Conservation (phyloP, 2,113 vertebrate species). For the Actenoides hombroni region DNA sequence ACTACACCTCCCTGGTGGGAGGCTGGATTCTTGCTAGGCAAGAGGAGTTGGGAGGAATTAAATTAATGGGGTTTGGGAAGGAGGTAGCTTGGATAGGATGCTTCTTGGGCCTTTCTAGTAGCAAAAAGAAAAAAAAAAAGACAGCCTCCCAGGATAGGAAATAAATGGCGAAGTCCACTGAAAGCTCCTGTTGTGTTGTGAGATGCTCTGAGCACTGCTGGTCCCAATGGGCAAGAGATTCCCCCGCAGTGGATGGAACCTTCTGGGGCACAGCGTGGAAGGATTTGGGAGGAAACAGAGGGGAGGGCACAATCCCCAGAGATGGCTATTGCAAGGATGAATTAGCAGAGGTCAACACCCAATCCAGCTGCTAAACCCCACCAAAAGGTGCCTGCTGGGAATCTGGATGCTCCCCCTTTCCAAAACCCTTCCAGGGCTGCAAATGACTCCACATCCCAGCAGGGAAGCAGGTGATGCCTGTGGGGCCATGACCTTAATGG, state of each 20-base stretch:
- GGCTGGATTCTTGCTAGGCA: not conserved
- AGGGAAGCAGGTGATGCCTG: fast-evolving
- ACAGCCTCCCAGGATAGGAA: not conserved
- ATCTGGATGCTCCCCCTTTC: not conserved
- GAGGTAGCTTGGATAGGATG: not conserved
- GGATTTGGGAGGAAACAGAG: not conserved
- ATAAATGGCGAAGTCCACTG: not conserved
- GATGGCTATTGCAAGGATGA: not conserved
- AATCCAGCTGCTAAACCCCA: not conserved
- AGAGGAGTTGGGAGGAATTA: not conserved
- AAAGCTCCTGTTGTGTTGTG: fast-evolving
- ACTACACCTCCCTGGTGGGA: fast-evolving
- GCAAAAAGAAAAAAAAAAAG: not conserved
- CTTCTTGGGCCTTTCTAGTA: not conserved
- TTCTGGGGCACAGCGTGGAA: fast-evolving
- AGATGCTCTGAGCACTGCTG: not conserved
- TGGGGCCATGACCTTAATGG: not conserved
- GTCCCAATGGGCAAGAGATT: not conserved
- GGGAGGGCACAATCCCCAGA: not conserved
- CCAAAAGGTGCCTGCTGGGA: fast-evolving
- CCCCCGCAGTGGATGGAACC: not conserved
- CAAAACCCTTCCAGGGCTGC: not conserved
- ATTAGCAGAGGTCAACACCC: not conserved
- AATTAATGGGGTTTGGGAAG: not conserved
- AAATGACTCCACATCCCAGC: not conserved